Evolutionary conservation across 1,140 invertebrate genomes (phyloP).

Genomic region (Portunus trituberculatus): DNA sequence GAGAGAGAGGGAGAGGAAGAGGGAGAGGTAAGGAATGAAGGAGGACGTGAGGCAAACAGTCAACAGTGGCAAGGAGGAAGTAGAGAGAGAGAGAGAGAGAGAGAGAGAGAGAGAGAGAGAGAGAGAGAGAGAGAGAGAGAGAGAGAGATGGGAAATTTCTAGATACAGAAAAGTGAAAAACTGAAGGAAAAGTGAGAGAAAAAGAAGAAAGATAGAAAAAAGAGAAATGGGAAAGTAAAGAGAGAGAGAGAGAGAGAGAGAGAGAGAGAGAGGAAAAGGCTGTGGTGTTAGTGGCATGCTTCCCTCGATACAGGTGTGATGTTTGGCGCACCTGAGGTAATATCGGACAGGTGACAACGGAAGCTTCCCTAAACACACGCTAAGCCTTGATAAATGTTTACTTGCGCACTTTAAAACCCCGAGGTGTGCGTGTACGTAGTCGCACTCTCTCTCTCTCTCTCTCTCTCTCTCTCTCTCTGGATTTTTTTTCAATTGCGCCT

Average conservation of each 20-base stretch:
- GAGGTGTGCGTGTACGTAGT: background rate
- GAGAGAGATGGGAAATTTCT: background rate
- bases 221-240: background rate
- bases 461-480: background rate
- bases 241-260: too few relatives aligned
- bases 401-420: background rate
- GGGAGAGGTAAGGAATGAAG: background rate
- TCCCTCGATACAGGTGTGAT: background rate
- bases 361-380: constrained; percentile 9
- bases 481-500: too few relatives aligned
- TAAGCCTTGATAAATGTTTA: background rate
- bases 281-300: background rate
- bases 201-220: background rate
- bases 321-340: background rate
- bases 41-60: background rate
- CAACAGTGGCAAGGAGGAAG: too few relatives aligned
- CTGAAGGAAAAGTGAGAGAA: background rate
- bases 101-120: background rate
- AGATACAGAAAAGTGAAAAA: background rate
- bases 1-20: background rate
- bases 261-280: too few relatives aligned
- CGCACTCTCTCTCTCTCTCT: too few relatives aligned
- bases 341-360: constrained; percentile 9
- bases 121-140: background rate
- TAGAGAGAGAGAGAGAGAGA: background rate